A percentile compares a stretch with the other conserved stretches of the same genome.
These are phyloP conservation scores for Drosophila mimica DNA, from an alignment of 2,888 invertebrate genomes.

Conservation along the genomic window DNA sequence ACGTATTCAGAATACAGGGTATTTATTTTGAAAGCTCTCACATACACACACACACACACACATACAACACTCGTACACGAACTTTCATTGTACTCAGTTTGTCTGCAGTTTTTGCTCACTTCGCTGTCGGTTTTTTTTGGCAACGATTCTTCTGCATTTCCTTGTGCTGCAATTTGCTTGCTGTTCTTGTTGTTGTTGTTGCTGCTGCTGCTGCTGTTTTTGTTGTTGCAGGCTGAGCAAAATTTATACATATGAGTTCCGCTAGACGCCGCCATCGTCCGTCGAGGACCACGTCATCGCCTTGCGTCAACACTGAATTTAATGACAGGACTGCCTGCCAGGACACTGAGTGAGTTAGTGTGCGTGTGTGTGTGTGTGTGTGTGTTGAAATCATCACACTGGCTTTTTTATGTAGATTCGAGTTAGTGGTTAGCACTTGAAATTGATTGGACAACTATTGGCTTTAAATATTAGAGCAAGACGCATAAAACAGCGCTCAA, in stretches of 20 bases:
- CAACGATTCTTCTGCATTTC: constrained; percentile 59
- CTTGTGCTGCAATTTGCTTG: constrained; percentile 49
- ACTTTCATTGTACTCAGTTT: constrained; percentile 33
- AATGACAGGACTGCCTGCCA: constrained; percentile 47
- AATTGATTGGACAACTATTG: constrained; percentile 79
- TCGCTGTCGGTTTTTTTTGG: constrained; percentile 39
- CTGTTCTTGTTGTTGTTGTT: constrained; percentile 33
- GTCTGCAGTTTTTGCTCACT: constrained; percentile 28
- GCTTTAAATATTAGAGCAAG: constrained; percentile 73
- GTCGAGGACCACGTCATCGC: constrained; percentile 28
- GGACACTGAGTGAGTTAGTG: constrained; percentile 25
- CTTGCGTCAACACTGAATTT: constrained; percentile 71
- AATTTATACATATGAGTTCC: constrained; percentile 61
- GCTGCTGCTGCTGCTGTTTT: constrained; percentile 16
- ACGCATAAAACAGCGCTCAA: constrained; percentile 64
- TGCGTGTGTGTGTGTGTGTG: constrained; percentile 6
- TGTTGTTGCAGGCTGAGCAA: constrained; percentile 26
- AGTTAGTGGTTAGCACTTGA: constrained; percentile 67
- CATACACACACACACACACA: constrained; percentile 2
- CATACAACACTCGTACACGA: background rate
- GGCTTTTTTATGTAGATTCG: constrained; percentile 71
- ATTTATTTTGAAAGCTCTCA: constrained; percentile 11
- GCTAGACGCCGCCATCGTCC: constrained; percentile 19
- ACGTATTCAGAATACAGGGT: constrained; percentile 3
- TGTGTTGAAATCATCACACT: constrained; percentile 13